phyloP scores from a whole-genome alignment of 2,113 vertebrate species.

The Dendrocopos noguchii region DNA sequence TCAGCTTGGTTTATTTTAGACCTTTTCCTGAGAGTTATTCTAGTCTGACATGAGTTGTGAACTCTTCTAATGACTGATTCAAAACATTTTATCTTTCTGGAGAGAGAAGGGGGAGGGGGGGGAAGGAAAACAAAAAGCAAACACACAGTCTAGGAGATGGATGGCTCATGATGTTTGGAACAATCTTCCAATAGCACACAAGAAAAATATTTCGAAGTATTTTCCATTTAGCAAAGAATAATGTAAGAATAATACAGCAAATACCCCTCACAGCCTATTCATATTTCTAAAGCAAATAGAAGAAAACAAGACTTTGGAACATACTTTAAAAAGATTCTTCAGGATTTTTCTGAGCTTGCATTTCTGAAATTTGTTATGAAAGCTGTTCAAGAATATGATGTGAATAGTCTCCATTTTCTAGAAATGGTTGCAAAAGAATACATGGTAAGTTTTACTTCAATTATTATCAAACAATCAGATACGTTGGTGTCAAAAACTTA shows the following conservation, averaged over 20 bases:
- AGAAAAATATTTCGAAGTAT: slow-evolving; percentile 23
- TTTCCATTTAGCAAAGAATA: slow-evolving; percentile 29
- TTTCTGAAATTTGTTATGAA: neutral
- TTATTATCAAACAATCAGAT: neutral
- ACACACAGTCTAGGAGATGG: neutral
- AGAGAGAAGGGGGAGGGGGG: neutral
- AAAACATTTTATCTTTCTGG: neutral
- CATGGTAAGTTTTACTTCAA: neutral
- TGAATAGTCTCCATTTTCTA: neutral
- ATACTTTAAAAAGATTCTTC: neutral
- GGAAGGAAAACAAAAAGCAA: neutral
- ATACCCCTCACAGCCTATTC: neutral
- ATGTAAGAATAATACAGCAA: neutral
- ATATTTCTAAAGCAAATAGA: neutral
- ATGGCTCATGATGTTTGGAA: slow-evolving; percentile 11
- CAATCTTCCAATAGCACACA: neutral
- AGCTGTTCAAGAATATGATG: neutral
- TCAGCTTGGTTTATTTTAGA: slow-evolving; percentile 53
- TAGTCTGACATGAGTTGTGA: slow-evolving; percentile 25
- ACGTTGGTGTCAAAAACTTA: neutral
- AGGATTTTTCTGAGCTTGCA: neutral
- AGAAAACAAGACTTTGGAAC: neutral
- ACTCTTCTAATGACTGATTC: slow-evolving; percentile 16
- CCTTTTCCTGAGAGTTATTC: neutral
- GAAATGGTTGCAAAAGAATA: neutral